Evolutionary conservation across 2,888 invertebrate species (phyloP).

Genomic region (Lingula anatina): DNA sequence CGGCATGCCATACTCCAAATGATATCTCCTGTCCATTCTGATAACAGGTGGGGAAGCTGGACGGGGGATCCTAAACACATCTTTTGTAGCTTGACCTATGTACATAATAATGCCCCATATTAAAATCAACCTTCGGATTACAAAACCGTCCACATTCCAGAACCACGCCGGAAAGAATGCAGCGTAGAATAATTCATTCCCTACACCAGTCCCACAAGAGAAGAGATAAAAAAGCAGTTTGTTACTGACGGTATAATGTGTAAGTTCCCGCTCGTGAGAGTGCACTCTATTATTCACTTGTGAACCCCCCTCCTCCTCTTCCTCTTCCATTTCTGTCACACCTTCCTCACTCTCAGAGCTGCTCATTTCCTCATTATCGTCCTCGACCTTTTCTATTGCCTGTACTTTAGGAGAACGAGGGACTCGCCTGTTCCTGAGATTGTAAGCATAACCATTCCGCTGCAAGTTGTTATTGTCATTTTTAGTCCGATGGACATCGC

Average conservation of each 20-base stretch:
- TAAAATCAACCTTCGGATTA: slow-evolving; percentile 68
- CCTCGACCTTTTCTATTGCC: neutral
- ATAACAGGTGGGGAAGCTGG: slow-evolving; percentile 77
- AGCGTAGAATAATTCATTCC: slow-evolving; percentile 86
- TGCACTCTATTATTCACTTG: neutral
- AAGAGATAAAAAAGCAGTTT: slow-evolving; percentile 77
- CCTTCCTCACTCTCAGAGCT: too few relatives aligned
- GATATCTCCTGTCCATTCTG: slow-evolving; percentile 81
- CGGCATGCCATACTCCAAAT: slow-evolving; percentile 89
- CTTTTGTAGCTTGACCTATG: slow-evolving; percentile 73
- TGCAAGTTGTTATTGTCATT: too few relatives aligned
- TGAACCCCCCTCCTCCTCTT: too few relatives aligned
- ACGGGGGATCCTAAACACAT: slow-evolving; percentile 71
- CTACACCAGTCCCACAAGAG: slow-evolving; percentile 76
- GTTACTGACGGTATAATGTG: slow-evolving; percentile 8
- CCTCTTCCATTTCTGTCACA: neutral
- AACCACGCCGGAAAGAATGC: slow-evolving; percentile 90
- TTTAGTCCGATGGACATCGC: too few relatives aligned
- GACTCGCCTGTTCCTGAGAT: too few relatives aligned
- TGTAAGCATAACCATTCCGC: too few relatives aligned
- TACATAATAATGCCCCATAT: slow-evolving; percentile 49
- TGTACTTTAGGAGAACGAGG: neutral
- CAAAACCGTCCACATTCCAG: slow-evolving; percentile 87
- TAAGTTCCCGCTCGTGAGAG: neutral
- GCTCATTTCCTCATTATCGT: neutral